Evolutionary conservation across 2,113 vertebrate species (phyloP), one percentile per base, ranked within the genome.

Genomic region (Calidris pygmaea): DNA sequence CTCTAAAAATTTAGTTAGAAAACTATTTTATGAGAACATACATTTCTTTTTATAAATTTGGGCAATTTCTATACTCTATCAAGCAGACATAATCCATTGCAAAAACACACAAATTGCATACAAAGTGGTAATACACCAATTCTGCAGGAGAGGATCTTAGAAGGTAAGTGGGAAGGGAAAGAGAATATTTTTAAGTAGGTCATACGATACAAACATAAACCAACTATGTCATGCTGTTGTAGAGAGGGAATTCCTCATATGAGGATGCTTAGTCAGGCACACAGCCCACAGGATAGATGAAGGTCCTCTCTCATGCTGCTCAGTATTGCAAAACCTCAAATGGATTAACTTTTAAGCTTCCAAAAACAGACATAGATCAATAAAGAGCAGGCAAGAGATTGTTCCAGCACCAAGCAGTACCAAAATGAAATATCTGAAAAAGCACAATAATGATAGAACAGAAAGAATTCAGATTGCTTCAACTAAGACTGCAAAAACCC

Each of bases 221-320:
- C 43, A 91, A 59, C 86, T 89, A 84, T 62, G 68, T 81, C 59
- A 95, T 71, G 41, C 56, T 86, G 73, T 30, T 94, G 70, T 74
- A 78, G 85, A 94, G 43, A 95, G 87, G 89, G 93, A 94, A 95
- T 89, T 96, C 93, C 93, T 85, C 89, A 19, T 14, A 59, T 14
- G 39, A 91, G 43, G 86, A 86, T 45, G n/a, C 39, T 55, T 52
- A 95, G 91, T 85, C 80, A 92, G 86, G 81, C 45, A 0, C 70
- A 35, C 68, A 72, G 72, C 68, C 80, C 65, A 86, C 10, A 0
- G 72, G 59, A 77, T n/a, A 86, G 19, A 77, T 27, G 50, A 89
- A 90, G 72, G 79, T 84, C 83, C 52, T 45, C 43, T 87, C 92
- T 80, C 79, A 50, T 10, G 50, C 63, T 53, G 67, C 78, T 81